phyloP scores from a whole-genome alignment of 2,888 invertebrate genomes.

The Axea sp. region DNA sequence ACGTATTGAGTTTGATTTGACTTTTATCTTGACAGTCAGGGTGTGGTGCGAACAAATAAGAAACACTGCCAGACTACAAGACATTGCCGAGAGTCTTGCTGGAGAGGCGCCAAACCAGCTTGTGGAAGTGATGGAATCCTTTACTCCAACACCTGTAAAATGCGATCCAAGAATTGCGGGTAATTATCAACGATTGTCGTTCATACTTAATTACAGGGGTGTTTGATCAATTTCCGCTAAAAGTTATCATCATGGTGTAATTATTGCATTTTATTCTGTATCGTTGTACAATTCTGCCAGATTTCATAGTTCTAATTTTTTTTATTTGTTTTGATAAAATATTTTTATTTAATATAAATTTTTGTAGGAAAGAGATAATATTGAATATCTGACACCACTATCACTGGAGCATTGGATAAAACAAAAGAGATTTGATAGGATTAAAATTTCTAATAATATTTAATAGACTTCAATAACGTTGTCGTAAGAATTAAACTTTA shows the following conservation, averaged over 20 bases:
- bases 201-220: conserved; percentile 15
- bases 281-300: no score
- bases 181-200: conserved; percentile 72
- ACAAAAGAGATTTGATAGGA: no score
- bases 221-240: neutral
- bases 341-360: no score
- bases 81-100: conserved; percentile 94
- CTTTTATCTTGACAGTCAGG: conserved; percentile 82
- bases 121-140: conserved; percentile 94
- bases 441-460: no score
- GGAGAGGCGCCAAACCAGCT: conserved; percentile 92
- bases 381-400: no score
- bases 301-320: no score
- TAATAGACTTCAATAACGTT: no score
- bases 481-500: no score
- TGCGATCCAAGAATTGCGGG: conserved; percentile 96
- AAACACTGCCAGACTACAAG: conserved; percentile 95
- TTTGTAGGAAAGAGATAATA: no score
- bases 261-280: no score
- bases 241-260: neutral
- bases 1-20: conserved; percentile 40
- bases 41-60: conserved; percentile 91
- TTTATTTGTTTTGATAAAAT: no score
- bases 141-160: conserved; percentile 93
- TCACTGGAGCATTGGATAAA: no score